phyloP scores from a whole-genome alignment of 2,888 invertebrate genomes.

The Odontocolon sp. region DNA sequence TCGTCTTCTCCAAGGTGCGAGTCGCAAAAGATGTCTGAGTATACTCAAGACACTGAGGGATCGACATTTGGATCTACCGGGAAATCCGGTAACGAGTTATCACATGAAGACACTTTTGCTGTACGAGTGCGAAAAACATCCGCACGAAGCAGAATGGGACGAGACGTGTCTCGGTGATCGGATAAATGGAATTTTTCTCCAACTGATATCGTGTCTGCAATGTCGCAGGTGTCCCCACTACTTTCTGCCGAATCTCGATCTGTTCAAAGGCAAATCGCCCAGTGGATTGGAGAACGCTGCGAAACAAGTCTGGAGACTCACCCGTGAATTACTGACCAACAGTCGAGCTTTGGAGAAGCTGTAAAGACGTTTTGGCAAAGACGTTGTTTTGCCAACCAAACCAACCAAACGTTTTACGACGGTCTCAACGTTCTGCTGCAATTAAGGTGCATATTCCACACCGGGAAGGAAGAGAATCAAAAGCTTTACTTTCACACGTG shows the following conservation, averaged over 20 bases:
- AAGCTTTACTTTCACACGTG: background rate
- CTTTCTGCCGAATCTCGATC: slow-evolving; percentile 95
- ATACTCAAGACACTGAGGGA: slow-evolving; percentile 95
- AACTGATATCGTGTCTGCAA: slow-evolving; percentile 97
- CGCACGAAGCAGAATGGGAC: slow-evolving; percentile 96
- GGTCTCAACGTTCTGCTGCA: too few species aligned
- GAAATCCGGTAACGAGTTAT: slow-evolving; percentile 94
- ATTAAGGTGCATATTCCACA: too few species aligned
- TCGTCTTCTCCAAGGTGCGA: slow-evolving; percentile 92
- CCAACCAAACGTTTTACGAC: too few species aligned
- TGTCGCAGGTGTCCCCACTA: slow-evolving; percentile 97
- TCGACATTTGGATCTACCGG: slow-evolving; percentile 92
- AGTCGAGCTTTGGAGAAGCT: slow-evolving; percentile 95
- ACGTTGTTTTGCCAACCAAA: too few species aligned
- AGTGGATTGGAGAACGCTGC: slow-evolving; percentile 95
- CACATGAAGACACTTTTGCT: slow-evolving; percentile 94
- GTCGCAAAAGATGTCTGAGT: slow-evolving; percentile 92
- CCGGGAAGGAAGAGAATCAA: background rate
- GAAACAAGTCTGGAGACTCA: slow-evolving; percentile 95
- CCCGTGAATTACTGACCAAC: slow-evolving; percentile 95
- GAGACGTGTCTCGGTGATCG: slow-evolving; percentile 94
- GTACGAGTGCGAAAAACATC: slow-evolving; percentile 98
- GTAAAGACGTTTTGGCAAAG: slow-evolving; percentile 81
- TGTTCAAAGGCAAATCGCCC: slow-evolving; percentile 95
- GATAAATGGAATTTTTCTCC: slow-evolving; percentile 95